These are phyloP conservation scores for Antennarius striatus DNA, from an alignment of 2,113 vertebrate genomes.

Conservation along the genomic window DNA sequence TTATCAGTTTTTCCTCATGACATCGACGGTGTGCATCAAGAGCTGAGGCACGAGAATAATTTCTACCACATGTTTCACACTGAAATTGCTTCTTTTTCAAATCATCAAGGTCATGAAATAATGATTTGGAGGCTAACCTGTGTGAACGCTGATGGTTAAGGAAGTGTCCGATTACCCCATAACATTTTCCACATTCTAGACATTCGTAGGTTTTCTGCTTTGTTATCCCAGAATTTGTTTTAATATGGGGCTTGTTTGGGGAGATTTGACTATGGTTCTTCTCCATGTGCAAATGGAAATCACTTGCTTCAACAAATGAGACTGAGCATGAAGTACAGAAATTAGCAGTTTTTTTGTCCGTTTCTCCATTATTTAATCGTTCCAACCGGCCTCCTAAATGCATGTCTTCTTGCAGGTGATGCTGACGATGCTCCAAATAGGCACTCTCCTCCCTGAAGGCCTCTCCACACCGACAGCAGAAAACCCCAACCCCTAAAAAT, in stretches of 20 bases:
- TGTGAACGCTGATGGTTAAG: conserved; percentile 81
- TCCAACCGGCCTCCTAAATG: conserved; percentile 59
- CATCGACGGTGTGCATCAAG: conserved; percentile 82
- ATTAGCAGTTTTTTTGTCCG: conserved; percentile 49
- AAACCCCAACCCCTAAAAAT: conserved; percentile 75
- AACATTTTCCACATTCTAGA: conserved; percentile 78
- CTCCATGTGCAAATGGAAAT: conserved; percentile 57
- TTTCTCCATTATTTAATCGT: conserved; percentile 53
- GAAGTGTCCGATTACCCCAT: conserved; percentile 68
- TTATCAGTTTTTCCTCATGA: conserved; percentile 82
- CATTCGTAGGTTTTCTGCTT: conserved; percentile 73
- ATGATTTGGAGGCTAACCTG: conserved; percentile 75
- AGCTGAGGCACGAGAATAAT: conserved; percentile 81
- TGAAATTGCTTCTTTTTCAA: conserved; percentile 81
- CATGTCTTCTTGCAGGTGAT: conserved; percentile 64
- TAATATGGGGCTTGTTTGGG: conserved; percentile 10
- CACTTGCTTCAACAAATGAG: conserved; percentile 67
- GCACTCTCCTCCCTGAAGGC: conserved; percentile 69
- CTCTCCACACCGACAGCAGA: conserved; percentile 75
- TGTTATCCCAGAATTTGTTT: conserved; percentile 16
- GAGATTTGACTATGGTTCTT: conserved; percentile 43
- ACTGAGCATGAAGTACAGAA: conserved; percentile 72
- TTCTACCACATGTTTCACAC: conserved; percentile 78
- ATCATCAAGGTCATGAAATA: conserved; percentile 76
- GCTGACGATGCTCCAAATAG: conserved; percentile 66